Conservation (phyloP, 2,113 vertebrate genomes). For the Ophthalmolycus amberensis region DNA sequence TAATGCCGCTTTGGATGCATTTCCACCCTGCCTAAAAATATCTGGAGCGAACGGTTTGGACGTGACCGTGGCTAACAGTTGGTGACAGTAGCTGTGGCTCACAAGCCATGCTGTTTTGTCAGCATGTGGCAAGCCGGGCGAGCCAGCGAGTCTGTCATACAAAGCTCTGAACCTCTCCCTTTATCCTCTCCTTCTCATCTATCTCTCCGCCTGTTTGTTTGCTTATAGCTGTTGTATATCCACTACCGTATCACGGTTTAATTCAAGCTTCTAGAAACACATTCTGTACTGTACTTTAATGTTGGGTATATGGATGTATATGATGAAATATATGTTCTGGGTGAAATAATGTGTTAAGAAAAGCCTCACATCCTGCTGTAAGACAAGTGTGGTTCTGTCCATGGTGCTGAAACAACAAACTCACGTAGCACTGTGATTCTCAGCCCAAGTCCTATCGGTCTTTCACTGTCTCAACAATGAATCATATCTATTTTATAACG, state of each 20-base stretch:
- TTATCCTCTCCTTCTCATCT: conserved; percentile 5
- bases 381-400: conserved; percentile 60
- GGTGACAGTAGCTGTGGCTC: conserved; percentile 72
- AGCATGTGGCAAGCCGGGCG: conserved; percentile 60
- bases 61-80: conserved; percentile 68
- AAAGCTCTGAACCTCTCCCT: conserved; percentile 49
- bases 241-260: not conserved
- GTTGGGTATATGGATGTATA: conserved; percentile 4
- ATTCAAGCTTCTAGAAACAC: conserved; percentile 14
- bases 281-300: not conserved
- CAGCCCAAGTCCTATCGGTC: not conserved
- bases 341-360: conserved; percentile 26
- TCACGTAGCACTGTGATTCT: not conserved
- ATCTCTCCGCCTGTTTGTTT: not conserved
- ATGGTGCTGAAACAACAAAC: conserved; percentile 66
- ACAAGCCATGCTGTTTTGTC: conserved; percentile 70
- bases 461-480: not conserved
- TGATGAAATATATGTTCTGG: conserved; percentile 43
- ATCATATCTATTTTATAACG: not conserved
- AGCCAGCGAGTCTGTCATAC: conserved; percentile 59
- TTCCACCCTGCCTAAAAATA: conserved; percentile 67
- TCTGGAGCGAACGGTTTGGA: conserved; percentile 61
- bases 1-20: conserved; percentile 43
- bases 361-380: conserved; percentile 1
- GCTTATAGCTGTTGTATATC: not conserved